Evolutionary conservation across 1,140 invertebrate species (phyloP).

Genomic region (Piezodorus guildinii): DNA sequence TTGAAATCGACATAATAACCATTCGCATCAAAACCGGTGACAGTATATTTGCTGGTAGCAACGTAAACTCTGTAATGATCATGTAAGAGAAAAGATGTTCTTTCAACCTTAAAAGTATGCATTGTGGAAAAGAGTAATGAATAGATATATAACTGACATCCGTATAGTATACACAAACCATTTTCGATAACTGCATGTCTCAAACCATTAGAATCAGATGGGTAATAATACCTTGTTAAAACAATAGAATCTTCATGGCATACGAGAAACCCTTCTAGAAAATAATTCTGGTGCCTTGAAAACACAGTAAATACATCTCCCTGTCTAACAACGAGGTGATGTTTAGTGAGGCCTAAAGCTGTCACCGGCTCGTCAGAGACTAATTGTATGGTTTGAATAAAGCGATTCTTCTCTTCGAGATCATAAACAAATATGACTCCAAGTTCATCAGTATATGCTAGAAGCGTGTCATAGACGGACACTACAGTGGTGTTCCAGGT

Average conservation of each 20-base stretch:
- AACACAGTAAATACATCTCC: conserved; percentile 3
- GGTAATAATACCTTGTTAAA: background rate
- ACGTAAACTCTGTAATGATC: conserved; percentile 4
- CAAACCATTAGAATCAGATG: background rate
- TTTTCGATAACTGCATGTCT: background rate
- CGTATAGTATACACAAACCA: conserved; percentile 3
- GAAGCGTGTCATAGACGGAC: background rate
- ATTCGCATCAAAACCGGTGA: background rate
- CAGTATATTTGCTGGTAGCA: background rate
- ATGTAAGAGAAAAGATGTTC: background rate
- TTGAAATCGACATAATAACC: background rate
- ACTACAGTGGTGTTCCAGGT: background rate
- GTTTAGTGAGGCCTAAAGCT: background rate
- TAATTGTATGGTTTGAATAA: background rate
- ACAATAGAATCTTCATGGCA: background rate
- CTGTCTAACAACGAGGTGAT: background rate
- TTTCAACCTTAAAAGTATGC: conserved; percentile 10
- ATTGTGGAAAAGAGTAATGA: background rate
- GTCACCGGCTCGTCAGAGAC: background rate
- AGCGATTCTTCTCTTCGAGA: background rate
- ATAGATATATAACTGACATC: background rate
- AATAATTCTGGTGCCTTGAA: background rate
- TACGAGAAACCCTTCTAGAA: background rate
- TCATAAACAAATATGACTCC: conserved; percentile 8
- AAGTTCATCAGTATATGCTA: conserved; percentile 1